Conservation (phyloP, 2,797 vertebrate genomes). For the Dipus sagitta region DNA sequence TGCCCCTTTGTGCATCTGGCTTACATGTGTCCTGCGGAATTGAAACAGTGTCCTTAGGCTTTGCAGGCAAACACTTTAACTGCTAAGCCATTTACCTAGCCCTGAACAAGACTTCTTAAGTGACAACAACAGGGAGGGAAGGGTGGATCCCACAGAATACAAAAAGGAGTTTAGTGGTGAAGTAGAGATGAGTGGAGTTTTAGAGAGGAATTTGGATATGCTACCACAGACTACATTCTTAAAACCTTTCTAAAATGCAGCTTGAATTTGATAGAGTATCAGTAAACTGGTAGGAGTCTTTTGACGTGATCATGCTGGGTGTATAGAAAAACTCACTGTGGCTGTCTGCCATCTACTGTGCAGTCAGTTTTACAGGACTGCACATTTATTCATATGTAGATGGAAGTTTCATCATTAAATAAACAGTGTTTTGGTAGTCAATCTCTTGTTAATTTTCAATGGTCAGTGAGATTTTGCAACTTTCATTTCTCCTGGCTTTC, state of each 20-base stretch:
- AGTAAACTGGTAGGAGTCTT: background rate
- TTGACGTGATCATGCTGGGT: background rate
- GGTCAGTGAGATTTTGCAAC: slow-evolving; percentile 35
- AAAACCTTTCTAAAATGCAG: background rate
- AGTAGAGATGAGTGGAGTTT: background rate
- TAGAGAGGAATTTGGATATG: background rate
- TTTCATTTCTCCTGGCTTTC: slow-evolving; percentile 69
- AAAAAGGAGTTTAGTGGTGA: background rate
- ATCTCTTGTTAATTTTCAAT: background rate
- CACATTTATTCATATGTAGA: background rate
- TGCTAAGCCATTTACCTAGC: too few relatives aligned
- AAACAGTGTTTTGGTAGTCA: background rate
- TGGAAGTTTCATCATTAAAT: background rate
- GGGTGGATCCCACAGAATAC: background rate
- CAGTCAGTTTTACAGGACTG: background rate
- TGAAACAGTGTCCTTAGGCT: too few relatives aligned
- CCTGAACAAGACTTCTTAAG: background rate
- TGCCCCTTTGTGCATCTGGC: too few relatives aligned
- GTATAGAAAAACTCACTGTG: background rate
- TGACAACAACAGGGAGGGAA: background rate
- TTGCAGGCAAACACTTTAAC: too few relatives aligned
- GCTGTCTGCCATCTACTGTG: background rate
- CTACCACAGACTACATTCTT: background rate
- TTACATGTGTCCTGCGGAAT: too few relatives aligned
- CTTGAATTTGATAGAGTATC: background rate